phyloP scores from a whole-genome alignment of 2,888 invertebrate genomes.

The Aspidapion aeneum region DNA sequence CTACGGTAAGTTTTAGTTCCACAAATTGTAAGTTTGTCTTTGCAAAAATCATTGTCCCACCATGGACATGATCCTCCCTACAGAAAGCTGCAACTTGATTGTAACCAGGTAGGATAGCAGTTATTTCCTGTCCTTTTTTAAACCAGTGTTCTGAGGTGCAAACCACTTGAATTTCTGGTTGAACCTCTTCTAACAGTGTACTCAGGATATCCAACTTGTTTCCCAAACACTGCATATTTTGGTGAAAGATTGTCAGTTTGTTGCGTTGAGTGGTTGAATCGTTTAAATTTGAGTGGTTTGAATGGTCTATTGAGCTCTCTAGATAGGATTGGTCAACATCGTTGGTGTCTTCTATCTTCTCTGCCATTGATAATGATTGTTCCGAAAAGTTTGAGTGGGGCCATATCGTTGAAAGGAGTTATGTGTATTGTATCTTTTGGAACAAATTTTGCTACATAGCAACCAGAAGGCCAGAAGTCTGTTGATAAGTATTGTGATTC shows the following conservation, averaged over 20 bases:
- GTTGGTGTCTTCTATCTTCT: background rate
- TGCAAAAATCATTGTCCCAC: background rate
- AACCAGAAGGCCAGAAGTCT: background rate
- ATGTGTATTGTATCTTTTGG: too few relatives aligned
- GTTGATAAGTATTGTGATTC: background rate
- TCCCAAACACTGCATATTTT: background rate
- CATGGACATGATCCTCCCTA: background rate
- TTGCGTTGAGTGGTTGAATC: background rate
- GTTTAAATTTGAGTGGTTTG: background rate
- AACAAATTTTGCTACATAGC: too few relatives aligned
- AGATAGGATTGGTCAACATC: background rate
- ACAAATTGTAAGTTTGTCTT: background rate
- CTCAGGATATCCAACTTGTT: background rate
- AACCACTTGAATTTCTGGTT: background rate
- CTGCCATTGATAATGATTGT: background rate
- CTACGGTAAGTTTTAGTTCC: background rate
- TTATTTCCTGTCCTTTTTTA: background rate
- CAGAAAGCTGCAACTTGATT: background rate
- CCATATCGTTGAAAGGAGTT: too few relatives aligned
- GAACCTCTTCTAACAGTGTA: background rate
- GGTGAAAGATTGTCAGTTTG: background rate
- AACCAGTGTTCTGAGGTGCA: background rate
- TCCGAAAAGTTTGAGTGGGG: background rate
- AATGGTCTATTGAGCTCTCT: background rate
- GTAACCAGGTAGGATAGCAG: background rate